Conservation (phyloP, 2,113 vertebrate species). For the Calidris pugnax region DNA sequence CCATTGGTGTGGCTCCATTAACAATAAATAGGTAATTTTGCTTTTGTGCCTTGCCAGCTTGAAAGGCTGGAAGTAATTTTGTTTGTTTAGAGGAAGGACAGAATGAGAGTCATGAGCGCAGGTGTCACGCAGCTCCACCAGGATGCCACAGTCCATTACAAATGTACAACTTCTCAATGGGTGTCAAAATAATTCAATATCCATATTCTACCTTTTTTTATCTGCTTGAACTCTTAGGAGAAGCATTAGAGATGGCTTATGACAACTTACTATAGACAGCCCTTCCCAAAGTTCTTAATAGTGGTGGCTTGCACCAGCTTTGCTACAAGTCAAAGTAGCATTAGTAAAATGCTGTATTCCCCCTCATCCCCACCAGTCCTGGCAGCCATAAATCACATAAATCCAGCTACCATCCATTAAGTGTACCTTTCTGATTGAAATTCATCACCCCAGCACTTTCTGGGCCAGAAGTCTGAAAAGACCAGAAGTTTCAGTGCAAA, state of each 20-base stretch:
- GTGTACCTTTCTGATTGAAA: neutral
- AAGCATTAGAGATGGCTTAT: neutral
- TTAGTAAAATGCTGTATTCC: neutral
- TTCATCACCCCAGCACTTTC: neutral
- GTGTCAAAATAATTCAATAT: neutral
- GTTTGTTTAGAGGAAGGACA: neutral
- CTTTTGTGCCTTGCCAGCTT: neutral
- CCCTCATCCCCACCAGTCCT: neutral
- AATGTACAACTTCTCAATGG: neutral
- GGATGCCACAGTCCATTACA: neutral
- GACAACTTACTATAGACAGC: neutral
- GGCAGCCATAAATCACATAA: neutral
- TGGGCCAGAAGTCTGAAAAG: neutral
- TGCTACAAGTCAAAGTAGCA: neutral
- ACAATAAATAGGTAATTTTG: neutral
- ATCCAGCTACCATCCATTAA: neutral
- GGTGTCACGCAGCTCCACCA: neutral
- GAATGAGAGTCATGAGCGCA: neutral
- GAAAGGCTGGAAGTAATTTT: neutral
- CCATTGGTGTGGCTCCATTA: neutral
- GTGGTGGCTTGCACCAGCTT: neutral
- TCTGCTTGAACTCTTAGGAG: neutral
- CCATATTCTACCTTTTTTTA: neutral
- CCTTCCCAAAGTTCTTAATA: neutral
- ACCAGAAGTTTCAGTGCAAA: neutral